Evolutionary conservation across 2,888 invertebrate species (phyloP).

Genomic region (Creontiades dilutus): DNA sequence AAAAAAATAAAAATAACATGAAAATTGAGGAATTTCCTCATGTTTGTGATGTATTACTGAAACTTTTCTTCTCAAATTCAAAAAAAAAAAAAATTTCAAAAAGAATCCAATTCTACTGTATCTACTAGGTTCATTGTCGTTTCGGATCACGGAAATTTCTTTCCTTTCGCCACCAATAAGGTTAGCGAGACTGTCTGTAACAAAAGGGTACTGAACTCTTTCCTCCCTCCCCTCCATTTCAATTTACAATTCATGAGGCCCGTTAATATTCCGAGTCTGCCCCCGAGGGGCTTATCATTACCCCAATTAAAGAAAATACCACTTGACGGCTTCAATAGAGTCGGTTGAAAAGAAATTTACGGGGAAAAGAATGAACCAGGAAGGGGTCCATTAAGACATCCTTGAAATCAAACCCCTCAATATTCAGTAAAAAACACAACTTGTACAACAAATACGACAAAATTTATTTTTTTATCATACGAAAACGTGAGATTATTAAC

Average conservation of each 20-base stretch:
- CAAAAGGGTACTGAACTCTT: constrained; percentile 11
- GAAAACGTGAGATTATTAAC: too few relatives aligned
- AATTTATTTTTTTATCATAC: too few relatives aligned
- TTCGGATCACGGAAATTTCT: neutral
- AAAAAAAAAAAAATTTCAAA: too few relatives aligned
- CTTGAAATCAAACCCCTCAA: neutral
- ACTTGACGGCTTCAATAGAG: neutral
- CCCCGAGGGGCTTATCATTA: constrained; percentile 3
- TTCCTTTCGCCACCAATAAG: neutral
- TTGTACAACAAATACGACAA: too few relatives aligned
- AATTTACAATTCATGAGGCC: constrained; percentile 32
- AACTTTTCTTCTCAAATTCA: too few relatives aligned
- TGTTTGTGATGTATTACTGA: too few relatives aligned
- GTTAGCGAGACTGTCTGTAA: neutral
- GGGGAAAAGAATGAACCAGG: neutral
- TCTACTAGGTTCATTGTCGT: too few relatives aligned
- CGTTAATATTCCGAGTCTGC: constrained; percentile 16
- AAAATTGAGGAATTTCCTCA: too few relatives aligned
- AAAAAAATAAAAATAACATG: too few relatives aligned
- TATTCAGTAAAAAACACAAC: too few relatives aligned
- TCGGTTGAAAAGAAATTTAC: neutral
- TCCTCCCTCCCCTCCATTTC: neutral
- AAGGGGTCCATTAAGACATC: neutral
- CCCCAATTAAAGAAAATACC: constrained; percentile 39
- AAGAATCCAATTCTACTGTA: too few relatives aligned